Evolutionary conservation across 2,888 invertebrate genomes (phyloP).

Genomic region (Calliphora vomitoria): DNA sequence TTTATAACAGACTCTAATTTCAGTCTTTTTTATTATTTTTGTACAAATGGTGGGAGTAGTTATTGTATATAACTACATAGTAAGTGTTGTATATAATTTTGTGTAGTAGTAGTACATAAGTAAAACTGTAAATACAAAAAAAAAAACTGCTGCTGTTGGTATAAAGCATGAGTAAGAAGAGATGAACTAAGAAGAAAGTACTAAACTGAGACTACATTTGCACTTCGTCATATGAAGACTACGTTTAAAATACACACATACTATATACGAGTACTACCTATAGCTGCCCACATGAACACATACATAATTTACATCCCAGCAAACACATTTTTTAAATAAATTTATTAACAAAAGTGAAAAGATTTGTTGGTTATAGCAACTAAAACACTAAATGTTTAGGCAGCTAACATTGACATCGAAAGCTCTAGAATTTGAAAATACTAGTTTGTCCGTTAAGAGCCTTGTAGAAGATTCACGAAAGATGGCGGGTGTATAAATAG

Average conservation of each 20-base stretch:
- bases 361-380: too few relatives aligned
- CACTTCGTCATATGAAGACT: slow-evolving; percentile 50
- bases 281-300: background rate
- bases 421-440: too few relatives aligned
- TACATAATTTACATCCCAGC: background rate
- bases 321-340: background rate
- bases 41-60: slow-evolving; percentile 45
- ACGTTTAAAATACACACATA: background rate
- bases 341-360: too few relatives aligned
- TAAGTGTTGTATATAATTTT: slow-evolving; percentile 36
- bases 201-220: slow-evolving; percentile 63
- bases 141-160: background rate
- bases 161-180: slow-evolving; percentile 16
- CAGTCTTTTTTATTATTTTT: background rate
- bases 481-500: too few relatives aligned
- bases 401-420: too few relatives aligned
- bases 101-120: slow-evolving; percentile 57
- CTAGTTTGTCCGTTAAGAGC: too few relatives aligned
- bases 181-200: slow-evolving; percentile 42
- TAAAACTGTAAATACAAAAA: slow-evolving; percentile 47
- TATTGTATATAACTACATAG: slow-evolving; percentile 17
- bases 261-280: background rate
- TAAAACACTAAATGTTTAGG: too few relatives aligned
- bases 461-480: too few relatives aligned
- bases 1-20: slow-evolving; percentile 18